A percentile compares a stretch with the other conserved stretches of the same genome.
phyloP scores from a whole-genome alignment of 1,140 invertebrate genomes.

The Coenobita brevimanus region DNA sequence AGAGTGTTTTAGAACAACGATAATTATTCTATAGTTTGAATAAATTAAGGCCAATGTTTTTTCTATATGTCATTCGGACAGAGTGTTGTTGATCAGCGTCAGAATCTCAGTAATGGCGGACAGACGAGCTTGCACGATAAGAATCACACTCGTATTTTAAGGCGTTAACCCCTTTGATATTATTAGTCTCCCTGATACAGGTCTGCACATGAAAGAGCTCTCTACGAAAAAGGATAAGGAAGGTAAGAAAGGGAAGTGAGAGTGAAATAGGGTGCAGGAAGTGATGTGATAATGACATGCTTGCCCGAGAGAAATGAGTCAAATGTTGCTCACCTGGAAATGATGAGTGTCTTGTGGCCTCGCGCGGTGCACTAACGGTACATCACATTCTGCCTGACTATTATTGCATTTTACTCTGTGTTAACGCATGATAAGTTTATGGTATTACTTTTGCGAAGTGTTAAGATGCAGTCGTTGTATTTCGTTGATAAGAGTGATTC shows the following conservation, averaged over 20 bases:
- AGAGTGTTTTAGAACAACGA: too few species aligned
- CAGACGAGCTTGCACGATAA: conserved; percentile 43
- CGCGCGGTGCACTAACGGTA: too few species aligned
- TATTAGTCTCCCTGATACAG: conserved; percentile 9
- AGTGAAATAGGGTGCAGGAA: neutral
- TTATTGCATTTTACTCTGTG: too few species aligned
- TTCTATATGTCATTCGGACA: too few species aligned
- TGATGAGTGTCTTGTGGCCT: too few species aligned
- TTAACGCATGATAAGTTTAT: too few species aligned
- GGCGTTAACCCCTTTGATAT: conserved; percentile 34
- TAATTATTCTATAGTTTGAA: too few species aligned
- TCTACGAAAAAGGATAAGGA: conserved; percentile 30
- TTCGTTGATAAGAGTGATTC: too few species aligned
- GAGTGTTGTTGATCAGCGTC: conserved; percentile 64
- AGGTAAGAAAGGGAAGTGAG: neutral
- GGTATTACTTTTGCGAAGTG: too few species aligned
- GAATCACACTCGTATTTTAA: conserved; percentile 55
- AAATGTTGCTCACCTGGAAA: conserved; percentile 1
- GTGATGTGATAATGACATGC: neutral
- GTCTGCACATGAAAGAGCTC: conserved; percentile 40
- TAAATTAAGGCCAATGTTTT: too few species aligned
- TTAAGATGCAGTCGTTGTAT: too few species aligned
- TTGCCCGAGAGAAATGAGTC: conserved; percentile 8
- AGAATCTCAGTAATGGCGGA: conserved; percentile 66
- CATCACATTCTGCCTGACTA: too few species aligned